Conservation (phyloP, 2,797 vertebrate species). For the Heliangelus exortis region DNA sequence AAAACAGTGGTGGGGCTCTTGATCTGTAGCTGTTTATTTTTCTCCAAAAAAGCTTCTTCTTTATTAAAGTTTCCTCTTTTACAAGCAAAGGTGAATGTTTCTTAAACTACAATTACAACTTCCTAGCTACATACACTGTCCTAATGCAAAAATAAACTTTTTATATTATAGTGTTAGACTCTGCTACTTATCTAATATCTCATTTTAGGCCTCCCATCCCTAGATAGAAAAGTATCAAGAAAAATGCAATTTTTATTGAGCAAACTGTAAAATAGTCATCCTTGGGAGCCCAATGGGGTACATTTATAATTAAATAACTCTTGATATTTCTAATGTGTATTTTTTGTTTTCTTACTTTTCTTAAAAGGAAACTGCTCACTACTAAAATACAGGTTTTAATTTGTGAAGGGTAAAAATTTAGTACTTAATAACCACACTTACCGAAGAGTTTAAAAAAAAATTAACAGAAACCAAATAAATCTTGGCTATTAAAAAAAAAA, state of each 20-base stretch:
- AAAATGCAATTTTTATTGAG: slow-evolving; percentile 44
- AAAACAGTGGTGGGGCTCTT: background rate
- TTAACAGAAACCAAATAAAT: slow-evolving; percentile 79
- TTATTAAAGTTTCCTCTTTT: slow-evolving; percentile 47
- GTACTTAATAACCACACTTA: slow-evolving; percentile 73
- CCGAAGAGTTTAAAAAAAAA: slow-evolving; percentile 69
- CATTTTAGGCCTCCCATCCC: slow-evolving; percentile 17
- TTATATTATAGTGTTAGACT: background rate
- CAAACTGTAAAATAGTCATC: slow-evolving; percentile 42
- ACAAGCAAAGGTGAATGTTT: slow-evolving; percentile 38
- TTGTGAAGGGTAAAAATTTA: slow-evolving; percentile 69
- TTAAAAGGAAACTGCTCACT: slow-evolving; percentile 43
- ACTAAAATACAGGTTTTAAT: slow-evolving; percentile 75
- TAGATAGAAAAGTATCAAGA: slow-evolving; percentile 46
- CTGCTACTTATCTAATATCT: background rate
- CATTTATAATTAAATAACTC: background rate
- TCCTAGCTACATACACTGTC: background rate
- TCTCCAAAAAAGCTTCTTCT: slow-evolving; percentile 17
- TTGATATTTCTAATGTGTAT: background rate
- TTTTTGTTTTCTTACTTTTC: slow-evolving; percentile 44
- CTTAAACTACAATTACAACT: slow-evolving; percentile 20
- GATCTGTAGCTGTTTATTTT: slow-evolving; percentile 35
- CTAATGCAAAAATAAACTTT: background rate
- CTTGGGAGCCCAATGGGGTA: background rate
- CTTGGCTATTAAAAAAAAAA: slow-evolving; percentile 67